Evolutionary conservation across 53 echinoderm and acorn worm species (phyloP).

Genomic region (Apostichopus leukothele): DNA sequence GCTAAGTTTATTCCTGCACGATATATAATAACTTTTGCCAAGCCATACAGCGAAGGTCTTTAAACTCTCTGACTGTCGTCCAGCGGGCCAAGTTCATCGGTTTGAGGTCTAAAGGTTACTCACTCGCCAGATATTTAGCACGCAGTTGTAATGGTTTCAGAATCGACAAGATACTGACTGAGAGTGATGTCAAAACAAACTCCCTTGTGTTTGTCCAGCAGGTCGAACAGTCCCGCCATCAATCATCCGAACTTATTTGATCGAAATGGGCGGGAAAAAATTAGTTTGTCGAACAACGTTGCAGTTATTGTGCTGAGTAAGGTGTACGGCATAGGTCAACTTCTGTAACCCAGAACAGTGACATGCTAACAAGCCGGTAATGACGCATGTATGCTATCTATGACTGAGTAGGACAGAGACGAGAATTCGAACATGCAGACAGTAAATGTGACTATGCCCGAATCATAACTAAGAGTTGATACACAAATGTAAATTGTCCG

Average conservation of each 20-base stretch:
- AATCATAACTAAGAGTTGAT: no score
- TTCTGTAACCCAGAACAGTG: no score
- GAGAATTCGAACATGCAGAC: no score
- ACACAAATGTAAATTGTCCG: no score
- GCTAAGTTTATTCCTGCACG: no score
- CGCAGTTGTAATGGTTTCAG: conserved; percentile 24
- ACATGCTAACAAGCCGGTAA: no score
- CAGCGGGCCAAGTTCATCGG: background rate
- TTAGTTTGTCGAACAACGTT: background rate
- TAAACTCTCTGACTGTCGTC: background rate
- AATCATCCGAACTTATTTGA: background rate
- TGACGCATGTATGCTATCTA: no score
- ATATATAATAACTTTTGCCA: no score
- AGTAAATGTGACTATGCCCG: no score
- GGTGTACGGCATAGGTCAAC: no score
- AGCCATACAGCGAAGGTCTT: background rate
- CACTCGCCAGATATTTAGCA: conserved; percentile 18
- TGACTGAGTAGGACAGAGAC: no score
- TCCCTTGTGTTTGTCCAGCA: conserved; percentile 23
- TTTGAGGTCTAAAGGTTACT: conserved; percentile 15
- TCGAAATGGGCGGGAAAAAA: background rate
- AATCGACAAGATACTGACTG: background rate
- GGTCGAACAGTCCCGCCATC: conserved; percentile 8
- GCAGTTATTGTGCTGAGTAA: no score
- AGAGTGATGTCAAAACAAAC: conserved; percentile 9